Evolutionary conservation across 2,888 invertebrate species (phyloP), one percentile per base, ranked within the genome.

Genomic region (Drosophila austrosaltans): DNA sequence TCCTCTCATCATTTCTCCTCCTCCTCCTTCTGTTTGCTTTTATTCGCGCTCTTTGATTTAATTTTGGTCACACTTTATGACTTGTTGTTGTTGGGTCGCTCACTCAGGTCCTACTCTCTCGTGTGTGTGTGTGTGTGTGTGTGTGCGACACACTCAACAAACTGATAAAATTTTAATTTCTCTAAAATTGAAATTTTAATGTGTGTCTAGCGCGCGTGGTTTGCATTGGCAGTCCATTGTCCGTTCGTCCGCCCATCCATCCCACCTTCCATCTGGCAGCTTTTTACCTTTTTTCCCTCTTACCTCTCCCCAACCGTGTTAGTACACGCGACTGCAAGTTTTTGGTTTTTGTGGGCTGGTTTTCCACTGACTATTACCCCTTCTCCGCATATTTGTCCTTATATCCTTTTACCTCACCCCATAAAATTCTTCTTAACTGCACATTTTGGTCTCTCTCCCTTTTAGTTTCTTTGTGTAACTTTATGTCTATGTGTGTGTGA

Each of bases 181-280:
- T 72, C 73, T 59, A 72, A 76, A 82, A 82, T 83, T 82, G 78
- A 65, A 82, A 82, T 86, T 80, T 82, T 81, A 84, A 81, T 81
- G 82, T 81, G 75, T 71, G 76, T 68, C 77, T 80, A 72, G 66
- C 39, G 66, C 32, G 66, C 65, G 16, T 16, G 65, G 65, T 72
- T 61, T 65, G 53, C 60, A 62, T 59, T 56, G 54, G 69, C 59
- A 53, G 40, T 59, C 36, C 59, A 8, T 8, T 32, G 53, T 48
- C 64, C 53, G 25, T 22, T 59, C 25, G 30, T 30, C 5, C 6
- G 30, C 6, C 30, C 4, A 4, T 28, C 36, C 36, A 36, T 10
- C 36, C 36, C 36, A 7, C 8, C 36, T 36, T 7, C 8, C 36
- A 2, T 36, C 1, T 8, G 36, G 8, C 53, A 39, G 20, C 58